Evolutionary conservation across 2,888 invertebrate species (phyloP).

Genomic region (Troides aeacus): DNA sequence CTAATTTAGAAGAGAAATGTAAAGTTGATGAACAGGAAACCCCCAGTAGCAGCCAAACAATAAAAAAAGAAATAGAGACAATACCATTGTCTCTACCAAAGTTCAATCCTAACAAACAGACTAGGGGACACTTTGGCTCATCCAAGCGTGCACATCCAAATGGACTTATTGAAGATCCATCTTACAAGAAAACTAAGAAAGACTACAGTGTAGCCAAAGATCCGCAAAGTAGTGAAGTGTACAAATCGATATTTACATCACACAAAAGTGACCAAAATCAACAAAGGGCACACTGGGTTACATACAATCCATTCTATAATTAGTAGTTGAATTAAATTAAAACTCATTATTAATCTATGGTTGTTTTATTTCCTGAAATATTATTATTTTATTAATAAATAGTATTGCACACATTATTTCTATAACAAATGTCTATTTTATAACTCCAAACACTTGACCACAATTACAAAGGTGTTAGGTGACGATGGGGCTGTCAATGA

Average conservation of each 20-base stretch:
- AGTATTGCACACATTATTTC: slow-evolving; percentile 12
- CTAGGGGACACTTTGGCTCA: slow-evolving; percentile 70
- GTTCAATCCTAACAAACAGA: slow-evolving; percentile 66
- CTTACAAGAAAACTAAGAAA: slow-evolving; percentile 87
- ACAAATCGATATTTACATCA: slow-evolving; percentile 96
- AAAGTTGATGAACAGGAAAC: slow-evolving; percentile 61
- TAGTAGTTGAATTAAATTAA: slow-evolving; percentile 50
- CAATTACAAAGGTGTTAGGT: too few relatives aligned
- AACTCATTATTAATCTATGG: background rate
- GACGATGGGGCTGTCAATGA: too few relatives aligned
- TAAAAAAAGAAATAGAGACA: slow-evolving; percentile 69
- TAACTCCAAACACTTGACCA: too few relatives aligned
- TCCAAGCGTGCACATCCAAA: slow-evolving; percentile 63
- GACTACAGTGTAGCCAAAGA: slow-evolving; percentile 94
- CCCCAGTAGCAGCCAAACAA: slow-evolving; percentile 48
- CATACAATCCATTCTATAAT: slow-evolving; percentile 97
- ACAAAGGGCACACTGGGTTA: slow-evolving; percentile 96
- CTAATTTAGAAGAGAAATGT: slow-evolving; percentile 37
- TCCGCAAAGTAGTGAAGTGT: slow-evolving; percentile 93
- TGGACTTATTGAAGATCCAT: slow-evolving; percentile 81
- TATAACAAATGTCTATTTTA: background rate
- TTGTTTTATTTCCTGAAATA: slow-evolving; percentile 27
- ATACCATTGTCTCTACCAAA: slow-evolving; percentile 71
- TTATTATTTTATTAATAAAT: slow-evolving; percentile 30
- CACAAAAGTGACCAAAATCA: slow-evolving; percentile 93